phyloP scores from a whole-genome alignment of 64 coral and sea anemone species.

The Montipora capricornis region DNA sequence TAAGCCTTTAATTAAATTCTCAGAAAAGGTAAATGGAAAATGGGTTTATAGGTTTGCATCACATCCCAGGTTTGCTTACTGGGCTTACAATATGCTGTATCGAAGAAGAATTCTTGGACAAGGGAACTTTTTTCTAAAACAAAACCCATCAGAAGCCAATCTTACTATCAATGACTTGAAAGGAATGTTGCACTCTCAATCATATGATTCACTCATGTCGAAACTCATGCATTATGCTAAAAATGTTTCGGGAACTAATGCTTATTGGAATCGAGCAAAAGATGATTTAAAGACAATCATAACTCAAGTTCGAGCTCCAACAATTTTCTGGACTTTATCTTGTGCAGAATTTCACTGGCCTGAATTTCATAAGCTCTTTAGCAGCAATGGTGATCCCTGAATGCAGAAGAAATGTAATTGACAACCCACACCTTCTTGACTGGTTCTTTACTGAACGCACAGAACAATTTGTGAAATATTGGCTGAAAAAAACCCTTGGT shows the following conservation, averaged over 20 bases:
- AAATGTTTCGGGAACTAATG: background rate
- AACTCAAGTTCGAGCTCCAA: background rate
- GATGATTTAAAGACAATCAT: background rate
- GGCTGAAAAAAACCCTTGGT: too few species aligned
- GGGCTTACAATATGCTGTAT: slow-evolving; percentile 57
- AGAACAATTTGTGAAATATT: too few species aligned
- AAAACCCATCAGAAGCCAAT: background rate
- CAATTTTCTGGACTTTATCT: slow-evolving; percentile 64
- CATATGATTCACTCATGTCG: slow-evolving; percentile 22
- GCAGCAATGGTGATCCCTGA: too few species aligned
- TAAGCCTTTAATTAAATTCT: background rate
- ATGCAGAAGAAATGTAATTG: too few species aligned
- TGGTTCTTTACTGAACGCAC: too few species aligned
- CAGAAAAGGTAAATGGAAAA: slow-evolving; percentile 42
- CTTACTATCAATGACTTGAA: slow-evolving; percentile 53
- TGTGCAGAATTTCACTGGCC: background rate
- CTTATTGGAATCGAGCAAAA: slow-evolving; percentile 36
- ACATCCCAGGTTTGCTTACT: slow-evolving; percentile 65
- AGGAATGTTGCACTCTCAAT: slow-evolving; percentile 37
- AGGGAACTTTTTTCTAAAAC: background rate
- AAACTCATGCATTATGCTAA: background rate
- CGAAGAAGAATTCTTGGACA: slow-evolving; percentile 33
- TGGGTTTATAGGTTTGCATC: slow-evolving; percentile 61
- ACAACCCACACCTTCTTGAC: too few species aligned
- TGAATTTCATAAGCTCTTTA: slow-evolving; percentile 11